Evolutionary conservation across 1,140 invertebrate genomes (phyloP).

Genomic region (Drosophila prosaltans): DNA sequence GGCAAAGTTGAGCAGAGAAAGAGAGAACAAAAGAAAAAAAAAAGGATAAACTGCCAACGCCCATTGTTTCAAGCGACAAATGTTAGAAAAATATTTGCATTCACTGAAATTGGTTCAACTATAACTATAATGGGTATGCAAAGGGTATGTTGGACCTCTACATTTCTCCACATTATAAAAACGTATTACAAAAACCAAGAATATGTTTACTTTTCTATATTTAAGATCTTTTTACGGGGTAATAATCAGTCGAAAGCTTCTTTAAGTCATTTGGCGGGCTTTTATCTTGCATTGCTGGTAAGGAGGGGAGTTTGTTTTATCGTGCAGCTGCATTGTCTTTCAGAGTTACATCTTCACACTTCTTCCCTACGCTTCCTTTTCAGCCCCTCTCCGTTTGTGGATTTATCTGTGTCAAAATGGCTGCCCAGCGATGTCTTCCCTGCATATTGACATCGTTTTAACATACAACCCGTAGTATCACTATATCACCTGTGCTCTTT

Average conservation of each 20-base stretch:
- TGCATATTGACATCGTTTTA: conserved; percentile 74
- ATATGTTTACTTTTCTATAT: too few relatives aligned
- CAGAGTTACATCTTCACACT: neutral
- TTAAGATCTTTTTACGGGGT: neutral
- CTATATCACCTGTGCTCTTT: conserved; percentile 33
- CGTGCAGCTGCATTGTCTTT: neutral
- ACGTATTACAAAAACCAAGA: too few relatives aligned
- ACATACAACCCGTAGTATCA: conserved; percentile 51
- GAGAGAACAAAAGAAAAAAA: neutral
- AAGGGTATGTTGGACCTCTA: neutral
- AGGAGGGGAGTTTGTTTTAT: too few relatives aligned
- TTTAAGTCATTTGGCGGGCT: neutral
- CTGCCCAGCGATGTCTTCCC: conserved; percentile 33
- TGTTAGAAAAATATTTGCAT: conserved; percentile 22
- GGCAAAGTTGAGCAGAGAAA: conserved; percentile 27
- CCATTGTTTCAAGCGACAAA: conserved; percentile 27
- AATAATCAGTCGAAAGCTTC: neutral
- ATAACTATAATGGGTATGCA: neutral
- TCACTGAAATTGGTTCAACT: conserved; percentile 39
- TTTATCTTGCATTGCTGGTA: neutral
- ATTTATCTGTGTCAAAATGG: conserved; percentile 69
- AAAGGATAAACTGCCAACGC: conserved; percentile 40
- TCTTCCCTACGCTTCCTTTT: neutral
- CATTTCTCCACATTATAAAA: too few relatives aligned
- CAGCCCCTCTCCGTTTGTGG: neutral